These are phyloP conservation scores for Drosophila ohnishii DNA, from an alignment of 1,140 invertebrate genomes.

Conservation along the genomic window DNA sequence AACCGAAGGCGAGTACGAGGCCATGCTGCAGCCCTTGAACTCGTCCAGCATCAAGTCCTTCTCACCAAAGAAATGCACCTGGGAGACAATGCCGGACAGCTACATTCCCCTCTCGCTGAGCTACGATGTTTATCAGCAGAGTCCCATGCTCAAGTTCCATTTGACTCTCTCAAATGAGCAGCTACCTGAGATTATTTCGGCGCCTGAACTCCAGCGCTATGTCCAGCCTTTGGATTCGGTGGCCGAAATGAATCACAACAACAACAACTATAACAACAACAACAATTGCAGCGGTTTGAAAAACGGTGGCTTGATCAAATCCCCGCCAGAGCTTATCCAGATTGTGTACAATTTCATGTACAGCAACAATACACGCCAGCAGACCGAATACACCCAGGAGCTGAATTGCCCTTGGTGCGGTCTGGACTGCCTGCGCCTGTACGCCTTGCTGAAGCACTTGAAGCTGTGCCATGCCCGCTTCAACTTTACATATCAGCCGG, in stretches of 20 bases:
- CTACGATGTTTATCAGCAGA: slow-evolving; percentile 89
- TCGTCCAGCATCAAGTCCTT: slow-evolving; percentile 84
- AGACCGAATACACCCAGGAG: slow-evolving; percentile 96
- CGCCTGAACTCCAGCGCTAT: slow-evolving; percentile 69
- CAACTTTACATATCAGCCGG: slow-evolving; percentile 90
- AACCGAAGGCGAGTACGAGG: slow-evolving; percentile 94
- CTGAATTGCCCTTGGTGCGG: slow-evolving; percentile 97
- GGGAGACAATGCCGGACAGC: slow-evolving; percentile 92
- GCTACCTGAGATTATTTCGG: slow-evolving; percentile 87
- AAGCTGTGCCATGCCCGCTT: slow-evolving; percentile 97
- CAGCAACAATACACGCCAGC: slow-evolving; percentile 96
- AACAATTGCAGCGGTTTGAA: slow-evolving; percentile 55
- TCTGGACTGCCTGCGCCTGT: slow-evolving; percentile 93
- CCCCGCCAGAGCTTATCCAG: slow-evolving; percentile 84
- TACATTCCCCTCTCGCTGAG: slow-evolving; percentile 84
- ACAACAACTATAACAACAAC: slow-evolving; percentile 70
- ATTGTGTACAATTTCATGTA: slow-evolving; percentile 98
- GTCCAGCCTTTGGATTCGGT: slow-evolving; percentile 58
- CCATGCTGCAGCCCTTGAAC: slow-evolving; percentile 90
- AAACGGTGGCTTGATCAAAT: slow-evolving; percentile 53
- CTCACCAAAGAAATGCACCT: slow-evolving; percentile 88
- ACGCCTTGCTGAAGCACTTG: slow-evolving; percentile 95
- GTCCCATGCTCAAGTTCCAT: slow-evolving; percentile 92
- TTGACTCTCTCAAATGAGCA: slow-evolving; percentile 91
- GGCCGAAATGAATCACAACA: slow-evolving; percentile 83